Evolutionary conservation across 2,113 vertebrate genomes (phyloP).

Genomic region (Scomber colias): DNA sequence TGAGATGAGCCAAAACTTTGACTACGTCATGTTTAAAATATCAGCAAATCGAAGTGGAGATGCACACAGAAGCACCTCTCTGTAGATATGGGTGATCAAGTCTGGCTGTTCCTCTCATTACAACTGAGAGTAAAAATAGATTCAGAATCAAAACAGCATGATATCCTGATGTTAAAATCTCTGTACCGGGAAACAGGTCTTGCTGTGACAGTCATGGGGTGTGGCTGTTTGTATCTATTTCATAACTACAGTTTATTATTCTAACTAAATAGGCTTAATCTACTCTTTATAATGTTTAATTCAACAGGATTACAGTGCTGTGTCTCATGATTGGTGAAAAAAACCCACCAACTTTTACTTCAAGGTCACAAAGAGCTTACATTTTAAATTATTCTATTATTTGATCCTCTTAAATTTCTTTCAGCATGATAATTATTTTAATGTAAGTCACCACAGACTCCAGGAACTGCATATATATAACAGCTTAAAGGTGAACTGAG

Average conservation of each 20-base stretch:
- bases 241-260: conserved; percentile 28
- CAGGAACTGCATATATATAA: background rate
- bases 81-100: background rate
- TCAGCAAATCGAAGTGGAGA: background rate
- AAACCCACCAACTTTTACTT: background rate
- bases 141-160: background rate
- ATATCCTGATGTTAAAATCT: background rate
- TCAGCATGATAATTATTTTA: background rate
- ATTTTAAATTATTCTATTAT: background rate
- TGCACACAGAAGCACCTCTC: background rate
- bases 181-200: background rate
- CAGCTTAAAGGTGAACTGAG: background rate
- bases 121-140: background rate
- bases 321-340: rapidly evolving
- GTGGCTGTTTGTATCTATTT: conserved; percentile 36
- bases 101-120: background rate
- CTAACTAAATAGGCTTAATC: background rate
- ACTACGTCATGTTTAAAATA: background rate
- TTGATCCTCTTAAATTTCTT: background rate
- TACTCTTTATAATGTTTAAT: background rate
- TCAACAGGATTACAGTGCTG: background rate
- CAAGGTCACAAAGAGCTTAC: background rate
- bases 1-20: conserved; percentile 27
- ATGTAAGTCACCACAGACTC: background rate
- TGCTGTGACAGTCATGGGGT: conserved; percentile 11